These are phyloP conservation scores for Triops longicaudatus DNA, from an alignment of 1,140 invertebrate genomes.

Conservation along the genomic window DNA sequence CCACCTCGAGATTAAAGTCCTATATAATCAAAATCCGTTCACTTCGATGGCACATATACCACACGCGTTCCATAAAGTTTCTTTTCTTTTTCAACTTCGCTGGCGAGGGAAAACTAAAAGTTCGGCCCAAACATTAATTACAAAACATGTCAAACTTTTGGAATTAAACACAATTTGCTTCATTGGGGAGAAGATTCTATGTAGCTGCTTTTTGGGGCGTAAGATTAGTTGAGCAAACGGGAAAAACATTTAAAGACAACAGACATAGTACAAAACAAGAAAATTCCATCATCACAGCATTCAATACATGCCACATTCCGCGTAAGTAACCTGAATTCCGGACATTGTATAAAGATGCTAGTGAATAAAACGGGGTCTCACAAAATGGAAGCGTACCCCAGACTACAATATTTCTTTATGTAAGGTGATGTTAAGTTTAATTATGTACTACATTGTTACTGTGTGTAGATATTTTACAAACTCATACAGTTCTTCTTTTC, in stretches of 20 bases:
- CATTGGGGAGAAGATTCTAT: background rate
- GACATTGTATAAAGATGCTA: background rate
- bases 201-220: background rate
- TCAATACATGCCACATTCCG: background rate
- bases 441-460: background rate
- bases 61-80: background rate
- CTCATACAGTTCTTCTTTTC: background rate
- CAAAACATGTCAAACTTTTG: background rate
- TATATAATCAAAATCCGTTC: constrained; percentile 1
- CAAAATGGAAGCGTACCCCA: background rate
- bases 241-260: background rate
- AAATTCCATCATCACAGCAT: background rate
- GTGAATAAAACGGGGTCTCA: background rate
- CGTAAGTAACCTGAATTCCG: background rate
- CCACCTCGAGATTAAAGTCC: constrained; percentile 5
- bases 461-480: background rate
- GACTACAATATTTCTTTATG: background rate
- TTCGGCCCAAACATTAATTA: background rate
- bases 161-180: background rate
- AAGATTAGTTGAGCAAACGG: constrained; percentile 7
- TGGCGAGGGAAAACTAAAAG: background rate
- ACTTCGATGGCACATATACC: constrained; percentile 6
- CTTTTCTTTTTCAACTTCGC: background rate
- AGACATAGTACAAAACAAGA: background rate
- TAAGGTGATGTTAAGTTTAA: background rate